Evolutionary conservation across 2,888 invertebrate species (phyloP), one percentile per base, ranked within the genome.

Genomic region (Lithophane leautieri): DNA sequence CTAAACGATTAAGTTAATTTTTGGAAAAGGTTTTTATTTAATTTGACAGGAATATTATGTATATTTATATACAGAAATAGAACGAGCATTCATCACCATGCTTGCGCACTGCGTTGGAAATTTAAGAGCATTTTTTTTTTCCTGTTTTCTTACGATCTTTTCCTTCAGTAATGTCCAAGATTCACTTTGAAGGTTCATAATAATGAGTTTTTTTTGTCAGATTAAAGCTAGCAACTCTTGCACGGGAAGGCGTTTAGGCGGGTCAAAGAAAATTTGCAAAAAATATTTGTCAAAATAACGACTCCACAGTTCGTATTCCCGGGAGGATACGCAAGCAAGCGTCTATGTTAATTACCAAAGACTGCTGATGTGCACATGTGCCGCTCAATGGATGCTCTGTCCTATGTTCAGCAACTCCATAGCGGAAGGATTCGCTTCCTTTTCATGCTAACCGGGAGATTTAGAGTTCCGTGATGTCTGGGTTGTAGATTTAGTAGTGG

Each of bases 291-390:
- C 19, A 40, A 6, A 34, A 25, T 61, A 28, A 52, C 78, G 60
- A 79, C 94, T 95, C 95, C 81, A 93, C 25, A 25, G 63, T 58
- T 84, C 58, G 73, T 93, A 89, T 93, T 79, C 92, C 47, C 75
- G 82, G 84, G 89, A 94, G 95, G 95, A 95, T 94, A 94, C 91
- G 92, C 86, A 91, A 91, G 90, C 86, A 88, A 88, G 90, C 87
- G 90, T 89, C 90, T 92, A 93, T 93, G 95, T 95, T 96, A 95
- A 96, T 96, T 96, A 96, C 94, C 95, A 94, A 95, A 95, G 90
- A 89, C 91, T 89, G 88, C 83, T 90, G 93, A 91, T 91, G 88
- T 73, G 89, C 94, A 93, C 91, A 94, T 94, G 94, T 89, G 87
- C 81, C 69, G 81, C 86, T 90, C 87, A 89, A 91, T 91, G 90